These are phyloP conservation scores for Drosophila mauritiana DNA, from an alignment of 1,140 invertebrate species.

Conservation along the genomic window DNA sequence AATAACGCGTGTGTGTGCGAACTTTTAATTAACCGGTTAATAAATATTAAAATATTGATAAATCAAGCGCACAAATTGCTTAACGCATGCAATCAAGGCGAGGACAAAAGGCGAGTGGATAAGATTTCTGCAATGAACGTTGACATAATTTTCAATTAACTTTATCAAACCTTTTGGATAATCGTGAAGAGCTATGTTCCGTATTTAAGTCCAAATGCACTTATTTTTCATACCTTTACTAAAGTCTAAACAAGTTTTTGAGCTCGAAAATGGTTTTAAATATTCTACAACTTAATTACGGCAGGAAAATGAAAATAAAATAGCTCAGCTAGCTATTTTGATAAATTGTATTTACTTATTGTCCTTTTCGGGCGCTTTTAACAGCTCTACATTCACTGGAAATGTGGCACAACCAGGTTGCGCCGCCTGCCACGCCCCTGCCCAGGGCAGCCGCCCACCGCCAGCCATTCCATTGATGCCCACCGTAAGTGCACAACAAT, in stretches of 20 bases:
- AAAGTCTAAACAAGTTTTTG: too few species aligned
- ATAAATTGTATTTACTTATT: conserved; percentile 16
- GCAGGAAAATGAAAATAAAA: conserved; percentile 2
- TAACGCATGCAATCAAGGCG: conserved; percentile 7
- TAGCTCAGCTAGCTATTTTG: neutral
- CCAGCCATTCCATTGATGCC: conserved; percentile 33
- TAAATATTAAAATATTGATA: conserved; percentile 28
- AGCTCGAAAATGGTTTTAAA: neutral
- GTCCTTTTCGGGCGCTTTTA: conserved; percentile 14
- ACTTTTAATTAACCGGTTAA: conserved; percentile 34
- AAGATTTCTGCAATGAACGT: neutral
- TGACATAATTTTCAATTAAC: too few species aligned
- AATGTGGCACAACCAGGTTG: conserved; percentile 9
- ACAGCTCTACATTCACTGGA: conserved; percentile 32
- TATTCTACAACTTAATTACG: neutral
- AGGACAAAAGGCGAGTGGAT: neutral
- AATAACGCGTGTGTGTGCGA: conserved; percentile 13
- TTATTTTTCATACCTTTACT: too few species aligned
- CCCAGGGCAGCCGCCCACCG: too few species aligned
- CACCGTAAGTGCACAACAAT: conserved; percentile 51
- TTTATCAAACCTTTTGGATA: too few species aligned
- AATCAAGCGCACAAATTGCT: conserved; percentile 25
- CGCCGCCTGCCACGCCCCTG: neutral
- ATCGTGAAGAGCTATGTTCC: neutral
- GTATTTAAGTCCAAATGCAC: neutral